Conservation (phyloP, 2,113 vertebrate genomes). For the Jaculus jaculus region DNA sequence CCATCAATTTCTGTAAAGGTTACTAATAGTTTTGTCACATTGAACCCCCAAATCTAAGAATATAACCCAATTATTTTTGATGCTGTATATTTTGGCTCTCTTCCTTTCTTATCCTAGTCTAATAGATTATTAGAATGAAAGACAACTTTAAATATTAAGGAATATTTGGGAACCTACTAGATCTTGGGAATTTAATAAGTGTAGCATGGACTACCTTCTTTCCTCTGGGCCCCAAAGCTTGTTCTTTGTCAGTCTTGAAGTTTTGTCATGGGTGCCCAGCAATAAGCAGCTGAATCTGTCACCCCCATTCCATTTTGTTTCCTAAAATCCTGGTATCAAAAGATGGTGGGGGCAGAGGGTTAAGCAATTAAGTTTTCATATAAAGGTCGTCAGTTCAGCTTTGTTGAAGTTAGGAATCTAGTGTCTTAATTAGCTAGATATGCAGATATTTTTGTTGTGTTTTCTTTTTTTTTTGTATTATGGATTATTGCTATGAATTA, state of each 20-base stretch:
- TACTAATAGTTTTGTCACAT: conserved; percentile 38
- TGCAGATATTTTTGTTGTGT: background rate
- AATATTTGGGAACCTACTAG: conserved; percentile 17
- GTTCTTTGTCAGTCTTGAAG: conserved; percentile 31
- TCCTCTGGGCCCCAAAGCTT: background rate
- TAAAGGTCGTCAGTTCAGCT: conserved; percentile 34
- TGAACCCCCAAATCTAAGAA: background rate
- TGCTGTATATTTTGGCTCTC: conserved; percentile 1
- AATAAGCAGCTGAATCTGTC: conserved; percentile 13
- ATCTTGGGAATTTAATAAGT: conserved; percentile 4
- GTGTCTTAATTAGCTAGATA: background rate
- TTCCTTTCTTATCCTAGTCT: background rate
- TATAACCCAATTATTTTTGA: conserved; percentile 14
- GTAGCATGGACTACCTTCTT: background rate
- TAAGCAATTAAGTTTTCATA: conserved; percentile 47
- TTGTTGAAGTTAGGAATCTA: conserved; percentile 12
- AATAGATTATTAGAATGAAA: conserved; percentile 1
- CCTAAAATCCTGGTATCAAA: conserved; percentile 32
- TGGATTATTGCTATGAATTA: conserved; percentile 33
- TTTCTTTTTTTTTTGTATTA: background rate
- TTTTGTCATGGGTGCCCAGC: conserved; percentile 1
- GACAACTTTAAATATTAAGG: background rate
- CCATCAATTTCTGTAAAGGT: background rate
- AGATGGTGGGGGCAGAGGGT: background rate
- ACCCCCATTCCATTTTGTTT: conserved; percentile 32